Evolutionary conservation across 2,113 vertebrate species (phyloP).

Genomic region (Macaca fascicularis): T2T-MFA8v1.1 NC_088379.1:24932501-24933000

Average conservation of each 20-base stretch:
- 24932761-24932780: background rate
- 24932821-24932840: background rate
- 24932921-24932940: background rate
- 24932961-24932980: background rate
- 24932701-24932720: too few species aligned
- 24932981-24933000: background rate
- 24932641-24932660: background rate
- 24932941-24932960: background rate
- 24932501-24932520: background rate
- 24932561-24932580: background rate
- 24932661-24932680: background rate
- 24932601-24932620: too few species aligned
- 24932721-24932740: too few species aligned
- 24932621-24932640: background rate
- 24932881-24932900: background rate
- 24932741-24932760: background rate
- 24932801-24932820: background rate
- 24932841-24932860: background rate
- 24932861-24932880: background rate
- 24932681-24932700: background rate
- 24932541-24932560: background rate
- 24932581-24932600: background rate
- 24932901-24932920: background rate
- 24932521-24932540: background rate
- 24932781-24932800: rapidly evolving